These are phyloP conservation scores for Leptinotarsa peninsularis DNA, from an alignment of 2,888 invertebrate species.

Conservation along the genomic window DNA sequence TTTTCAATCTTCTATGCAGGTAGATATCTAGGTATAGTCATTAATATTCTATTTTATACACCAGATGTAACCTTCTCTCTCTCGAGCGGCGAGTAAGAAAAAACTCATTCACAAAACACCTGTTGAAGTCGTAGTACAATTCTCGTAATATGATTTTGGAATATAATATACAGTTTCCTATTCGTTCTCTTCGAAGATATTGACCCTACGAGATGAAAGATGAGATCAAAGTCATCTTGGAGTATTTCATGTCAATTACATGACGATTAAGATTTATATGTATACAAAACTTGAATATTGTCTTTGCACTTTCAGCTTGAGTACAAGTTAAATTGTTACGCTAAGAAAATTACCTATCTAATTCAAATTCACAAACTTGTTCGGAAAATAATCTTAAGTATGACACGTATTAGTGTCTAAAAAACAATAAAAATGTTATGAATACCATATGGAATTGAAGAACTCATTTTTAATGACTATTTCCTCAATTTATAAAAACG, in stretches of 20 bases:
- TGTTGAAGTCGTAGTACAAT: neutral
- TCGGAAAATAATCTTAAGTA: too few species aligned
- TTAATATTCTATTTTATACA: neutral
- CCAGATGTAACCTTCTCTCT: neutral
- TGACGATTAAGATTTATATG: neutral
- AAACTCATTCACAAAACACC: slow-evolving; percentile 2
- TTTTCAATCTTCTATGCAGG: neutral
- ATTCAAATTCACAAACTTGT: too few species aligned
- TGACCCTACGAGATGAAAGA: neutral
- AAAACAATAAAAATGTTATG: too few species aligned
- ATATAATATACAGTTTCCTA: neutral
- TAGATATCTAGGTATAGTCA: neutral
- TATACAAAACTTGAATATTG: too few species aligned
- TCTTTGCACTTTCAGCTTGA: too few species aligned
- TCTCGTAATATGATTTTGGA: slow-evolving; percentile 8
- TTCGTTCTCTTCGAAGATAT: neutral
- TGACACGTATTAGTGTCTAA: too few species aligned
- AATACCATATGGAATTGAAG: too few species aligned
- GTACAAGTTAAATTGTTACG: too few species aligned
- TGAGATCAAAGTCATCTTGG: neutral
- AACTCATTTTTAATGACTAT: too few species aligned
- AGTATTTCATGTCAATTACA: neutral
- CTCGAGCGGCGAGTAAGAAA: neutral
- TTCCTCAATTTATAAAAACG: too few species aligned
- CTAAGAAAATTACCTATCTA: too few species aligned